Percentiles rank a stretch among this genome's conserved stretches.
Conservation (phyloP, 2,113 vertebrate genomes). For the Lamprotornis superbus region DNA sequence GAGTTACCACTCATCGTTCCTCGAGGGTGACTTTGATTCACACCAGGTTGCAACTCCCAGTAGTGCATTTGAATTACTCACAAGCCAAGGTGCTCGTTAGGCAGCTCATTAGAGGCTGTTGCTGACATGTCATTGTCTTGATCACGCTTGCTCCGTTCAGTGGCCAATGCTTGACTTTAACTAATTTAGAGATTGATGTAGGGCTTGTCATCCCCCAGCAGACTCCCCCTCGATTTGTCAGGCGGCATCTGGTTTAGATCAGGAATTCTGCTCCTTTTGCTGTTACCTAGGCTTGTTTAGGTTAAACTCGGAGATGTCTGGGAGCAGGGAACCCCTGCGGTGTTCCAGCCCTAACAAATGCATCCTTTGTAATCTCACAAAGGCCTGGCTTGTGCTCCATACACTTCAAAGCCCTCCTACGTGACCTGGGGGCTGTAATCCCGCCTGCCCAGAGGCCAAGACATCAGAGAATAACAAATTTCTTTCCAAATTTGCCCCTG, state of each 20-base stretch:
- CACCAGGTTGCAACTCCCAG: background rate
- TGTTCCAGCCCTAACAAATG: conserved; percentile 18
- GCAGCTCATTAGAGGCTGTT: background rate
- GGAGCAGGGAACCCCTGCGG: background rate
- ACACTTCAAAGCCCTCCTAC: conserved; percentile 43
- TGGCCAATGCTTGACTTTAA: background rate
- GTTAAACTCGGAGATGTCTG: background rate
- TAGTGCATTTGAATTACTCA: background rate
- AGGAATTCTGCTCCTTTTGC: background rate
- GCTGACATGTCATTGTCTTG: background rate
- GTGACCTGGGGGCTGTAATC: background rate
- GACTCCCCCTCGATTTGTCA: background rate
- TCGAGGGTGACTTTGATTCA: background rate
- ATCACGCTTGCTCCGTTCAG: background rate
- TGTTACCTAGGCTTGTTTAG: conserved; percentile 19
- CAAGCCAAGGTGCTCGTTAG: background rate
- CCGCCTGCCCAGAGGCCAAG: background rate
- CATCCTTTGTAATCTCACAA: conserved; percentile 41
- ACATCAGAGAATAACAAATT: background rate
- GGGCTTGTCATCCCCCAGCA: background rate
- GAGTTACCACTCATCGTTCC: background rate
- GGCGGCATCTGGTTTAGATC: conserved; percentile 50
- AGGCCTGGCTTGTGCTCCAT: background rate
- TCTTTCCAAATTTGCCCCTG: conserved; percentile 13
- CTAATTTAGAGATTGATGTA: background rate